A percentile compares a stretch with the other conserved stretches of the same genome.
These are phyloP conservation scores for Campoletis sonorensis DNA, from an alignment of 1,140 invertebrate genomes.

Conservation along the genomic window DNA sequence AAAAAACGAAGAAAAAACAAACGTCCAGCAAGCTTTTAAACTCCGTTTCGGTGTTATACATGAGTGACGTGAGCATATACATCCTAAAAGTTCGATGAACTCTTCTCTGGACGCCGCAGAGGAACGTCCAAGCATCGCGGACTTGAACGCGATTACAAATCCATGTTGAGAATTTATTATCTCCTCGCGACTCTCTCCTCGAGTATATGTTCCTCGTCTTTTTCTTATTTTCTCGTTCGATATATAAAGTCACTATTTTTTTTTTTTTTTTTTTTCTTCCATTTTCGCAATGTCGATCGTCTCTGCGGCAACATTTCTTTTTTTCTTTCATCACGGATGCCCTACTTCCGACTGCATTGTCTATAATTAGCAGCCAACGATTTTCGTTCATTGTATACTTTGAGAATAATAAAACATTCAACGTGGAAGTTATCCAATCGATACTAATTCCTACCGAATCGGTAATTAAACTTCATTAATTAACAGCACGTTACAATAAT, in stretches of 20 bases:
- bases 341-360: not conserved
- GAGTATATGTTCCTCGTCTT: slow-evolving; percentile 48
- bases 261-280: slow-evolving; percentile 47
- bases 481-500: no score
- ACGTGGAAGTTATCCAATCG: not conserved
- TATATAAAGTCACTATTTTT: slow-evolving; percentile 36
- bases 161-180: slow-evolving; percentile 69
- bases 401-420: not conserved
- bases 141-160: slow-evolving; percentile 62
- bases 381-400: not conserved
- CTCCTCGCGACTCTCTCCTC: slow-evolving; percentile 58
- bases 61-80: slow-evolving; percentile 40
- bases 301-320: not conserved
- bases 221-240: slow-evolving; percentile 33
- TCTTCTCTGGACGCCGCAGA: slow-evolving; percentile 34
- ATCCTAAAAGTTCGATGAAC: slow-evolving; percentile 53
- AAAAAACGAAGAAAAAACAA: slow-evolving; percentile 27
- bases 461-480: no score
- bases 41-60: slow-evolving; percentile 22
- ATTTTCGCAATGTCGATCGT: slow-evolving; percentile 13
- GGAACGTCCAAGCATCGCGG: slow-evolving; percentile 60
- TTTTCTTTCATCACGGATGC: not conserved
- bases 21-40: not conserved
- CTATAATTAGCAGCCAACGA: not conserved
- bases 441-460: no score